Evolutionary conservation across 1,140 invertebrate species (phyloP), one percentile per base, ranked within the genome.

Genomic region (Drosophila virilis): DNA sequence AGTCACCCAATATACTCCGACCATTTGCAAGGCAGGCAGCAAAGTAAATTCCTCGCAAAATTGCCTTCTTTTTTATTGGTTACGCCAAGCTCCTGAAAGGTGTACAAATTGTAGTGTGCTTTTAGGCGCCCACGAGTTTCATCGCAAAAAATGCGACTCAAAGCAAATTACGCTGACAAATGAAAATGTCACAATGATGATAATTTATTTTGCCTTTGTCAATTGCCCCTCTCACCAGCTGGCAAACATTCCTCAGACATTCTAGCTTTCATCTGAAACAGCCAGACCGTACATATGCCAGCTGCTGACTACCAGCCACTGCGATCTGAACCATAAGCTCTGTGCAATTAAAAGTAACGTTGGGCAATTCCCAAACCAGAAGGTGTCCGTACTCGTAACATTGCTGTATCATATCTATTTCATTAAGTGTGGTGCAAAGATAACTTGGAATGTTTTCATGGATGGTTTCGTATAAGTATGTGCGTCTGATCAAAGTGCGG

Each of bases 101-200:
- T 74, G 74, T 48, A 52, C 54, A 64, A 59, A 67, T 65, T 72
- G 70, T 62, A 70, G 83, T 75, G 84, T 65, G 61, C 85, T 82
- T 83, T 86, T 83, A 78, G 79, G 79, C 54, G 84, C 68, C 40
- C 58, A 28, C 66, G 43, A 40, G 10, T 51, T 51, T 51, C 40
- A 66, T 46, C 45, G 50, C 51, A 43, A 76, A 73, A 80, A 81
- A 79, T 86, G 78, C 76, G 78, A 71, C 76, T 79, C 79, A 83
- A 72, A 78, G 69, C 80, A 77, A 88, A 88, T 88, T 80, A 80
- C 84, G 77, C 79, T 88, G 83, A 83, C 83, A 88, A 88, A 88
- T 88, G 83, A 88, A 88, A 88, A 88, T 88, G 83, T 88, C 83
- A 88, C 79, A 83, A 77, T 89, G 84, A 88, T 88, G 83, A 88